Evolutionary conservation across 2,113 vertebrate species (phyloP).

Genomic region (Datnioides undecimradiatus): DNA sequence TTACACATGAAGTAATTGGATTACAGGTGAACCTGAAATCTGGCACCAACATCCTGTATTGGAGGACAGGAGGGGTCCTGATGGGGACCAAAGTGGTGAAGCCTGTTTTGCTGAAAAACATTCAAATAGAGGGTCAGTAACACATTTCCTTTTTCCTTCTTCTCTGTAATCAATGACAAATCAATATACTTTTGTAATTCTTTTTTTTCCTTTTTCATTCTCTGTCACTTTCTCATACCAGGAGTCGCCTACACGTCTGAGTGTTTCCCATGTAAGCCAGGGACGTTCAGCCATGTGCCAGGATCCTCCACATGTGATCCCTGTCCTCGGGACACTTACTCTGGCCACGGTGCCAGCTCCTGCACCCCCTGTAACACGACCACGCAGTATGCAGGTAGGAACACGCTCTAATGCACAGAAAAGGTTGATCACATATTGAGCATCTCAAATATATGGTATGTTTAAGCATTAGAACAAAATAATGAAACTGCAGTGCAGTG

Average conservation of each 20-base stretch:
- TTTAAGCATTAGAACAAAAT: background rate
- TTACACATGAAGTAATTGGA: conserved; percentile 1
- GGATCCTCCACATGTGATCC: conserved; percentile 90
- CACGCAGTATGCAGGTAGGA: conserved; percentile 90
- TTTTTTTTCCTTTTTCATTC: background rate
- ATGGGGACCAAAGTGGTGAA: conserved; percentile 92
- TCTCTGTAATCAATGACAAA: background rate
- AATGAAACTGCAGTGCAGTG: background rate
- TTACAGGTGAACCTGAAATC: conserved; percentile 93
- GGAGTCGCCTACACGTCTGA: conserved; percentile 97
- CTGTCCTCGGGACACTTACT: conserved; percentile 92
- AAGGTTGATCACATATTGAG: too few relatives aligned
- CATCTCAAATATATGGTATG: background rate
- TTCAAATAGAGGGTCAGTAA: conserved; percentile 93
- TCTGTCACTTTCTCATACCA: conserved; percentile 61
- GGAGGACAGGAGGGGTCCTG: conserved; percentile 95
- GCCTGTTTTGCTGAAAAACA: conserved; percentile 94
- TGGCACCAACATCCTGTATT: conserved; percentile 96
- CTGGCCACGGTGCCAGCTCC: conserved; percentile 92
- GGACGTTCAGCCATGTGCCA: conserved; percentile 89
- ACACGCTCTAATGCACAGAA: background rate
- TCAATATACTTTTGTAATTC: background rate
- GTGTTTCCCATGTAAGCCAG: conserved; percentile 95
- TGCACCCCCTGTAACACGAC: conserved; percentile 88
- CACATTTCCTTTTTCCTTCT: accelerated